Percentiles rank a stretch among this genome's conserved stretches.
Evolutionary conservation across 2,113 vertebrate species (phyloP).

Genomic region (Semnornis frantzii): DNA sequence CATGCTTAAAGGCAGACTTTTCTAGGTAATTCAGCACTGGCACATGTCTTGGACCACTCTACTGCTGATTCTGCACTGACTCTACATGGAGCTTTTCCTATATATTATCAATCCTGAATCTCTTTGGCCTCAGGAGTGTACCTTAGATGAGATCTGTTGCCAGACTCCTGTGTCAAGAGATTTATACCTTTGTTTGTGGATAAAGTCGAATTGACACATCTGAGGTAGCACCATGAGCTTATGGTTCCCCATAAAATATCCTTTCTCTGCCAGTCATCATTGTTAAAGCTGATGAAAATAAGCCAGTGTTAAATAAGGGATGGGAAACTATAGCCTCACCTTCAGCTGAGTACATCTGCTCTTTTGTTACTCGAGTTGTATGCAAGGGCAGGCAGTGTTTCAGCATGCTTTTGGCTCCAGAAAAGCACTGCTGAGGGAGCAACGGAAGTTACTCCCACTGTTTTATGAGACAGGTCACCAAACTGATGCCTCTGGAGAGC

Average conservation of each 20-base stretch:
- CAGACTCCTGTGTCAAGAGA: neutral
- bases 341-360: slow-evolving; percentile 22
- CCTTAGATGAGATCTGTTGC: neutral
- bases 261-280: neutral
- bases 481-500: slow-evolving; percentile 20
- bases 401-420: slow-evolving; percentile 8
- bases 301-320: slow-evolving; percentile 17
- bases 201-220: neutral
- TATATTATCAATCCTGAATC: neutral
- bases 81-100: neutral
- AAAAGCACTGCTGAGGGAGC: slow-evolving; percentile 7
- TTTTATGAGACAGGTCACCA: slow-evolving; percentile 45
- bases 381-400: slow-evolving; percentile 1
- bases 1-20: neutral
- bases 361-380: neutral
- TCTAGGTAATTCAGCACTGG: neutral
- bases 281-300: neutral
- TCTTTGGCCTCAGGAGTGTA: neutral
- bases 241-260: neutral
- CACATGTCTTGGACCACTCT: neutral
- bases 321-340: slow-evolving; percentile 31
- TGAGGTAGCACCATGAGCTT: neutral
- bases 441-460: slow-evolving; percentile 29
- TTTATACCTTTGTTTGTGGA: neutral
- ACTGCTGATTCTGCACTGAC: neutral